Base-by-base conservation (phyloP, 64 coral and sea anemone species). In the Cladopsammia gracilis region DNA sequence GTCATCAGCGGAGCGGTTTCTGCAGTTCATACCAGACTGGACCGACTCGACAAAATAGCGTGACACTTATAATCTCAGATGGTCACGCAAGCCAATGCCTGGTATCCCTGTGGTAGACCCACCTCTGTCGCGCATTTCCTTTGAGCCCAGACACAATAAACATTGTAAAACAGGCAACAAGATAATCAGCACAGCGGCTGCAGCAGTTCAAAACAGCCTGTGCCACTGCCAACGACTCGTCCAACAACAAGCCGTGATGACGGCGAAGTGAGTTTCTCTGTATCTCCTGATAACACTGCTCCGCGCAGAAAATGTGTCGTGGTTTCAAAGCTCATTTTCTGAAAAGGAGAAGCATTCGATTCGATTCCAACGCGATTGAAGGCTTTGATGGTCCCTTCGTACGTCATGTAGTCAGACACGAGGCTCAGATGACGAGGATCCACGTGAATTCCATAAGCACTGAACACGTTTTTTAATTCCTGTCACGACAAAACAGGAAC, bases 291-390 rank as follows among this genome's bases (percentile, higher is more conserved):
- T 1, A 98, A 64, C 16, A 96, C 94, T 2, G 97, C 97, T 49
- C 97, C 91, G 58, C 94, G 88, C 2, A 98, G 70, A 43, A 98
- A 98, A 58, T 98, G 97, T 19, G 94, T 98, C 1, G 97, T 98
- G 47, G 97, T 98, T 82, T 98, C 97, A 92, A 98, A 98, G 53
- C 97, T 98, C 97, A 98, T 98, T 85, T 98, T 98, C 25, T 98
- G 97, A 61, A 98, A 96, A 52, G 97, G 97, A 26, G 97, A 98
- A 18, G 97, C 88, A 25, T 92, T 98, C 19, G 97, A 98, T 70
- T 98, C 97, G 45, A 98, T 90, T 88, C 94, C 97, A 52, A 98
- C 44, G 56, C 97, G 92, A 51, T 98, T 98, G 62, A 98, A 98
- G 45, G 97, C 94, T 73, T 96, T 98, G 76, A 98, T 96, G 25